These are phyloP conservation scores for Rotaria socialis DNA, from an alignment of 2,888 invertebrate species.

Conservation along the genomic window DNA sequence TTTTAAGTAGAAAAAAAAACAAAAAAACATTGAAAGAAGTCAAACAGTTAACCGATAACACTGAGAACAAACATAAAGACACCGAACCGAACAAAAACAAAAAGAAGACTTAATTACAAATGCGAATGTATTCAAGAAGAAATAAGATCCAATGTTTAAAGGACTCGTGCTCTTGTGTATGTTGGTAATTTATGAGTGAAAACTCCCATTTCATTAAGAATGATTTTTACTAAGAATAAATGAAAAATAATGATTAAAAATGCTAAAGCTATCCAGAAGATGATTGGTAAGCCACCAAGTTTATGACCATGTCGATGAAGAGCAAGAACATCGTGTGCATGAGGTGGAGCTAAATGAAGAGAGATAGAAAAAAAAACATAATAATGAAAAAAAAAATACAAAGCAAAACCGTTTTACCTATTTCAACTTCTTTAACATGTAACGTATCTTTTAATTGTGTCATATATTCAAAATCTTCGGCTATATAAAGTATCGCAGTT, in stretches of 20 bases:
- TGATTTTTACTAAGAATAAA: slow-evolving; percentile 81
- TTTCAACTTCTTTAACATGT: slow-evolving; percentile 68
- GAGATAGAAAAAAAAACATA: neutral
- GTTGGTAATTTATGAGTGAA: slow-evolving; percentile 24
- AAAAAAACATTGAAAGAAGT: neutral
- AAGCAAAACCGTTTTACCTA: slow-evolving; percentile 61
- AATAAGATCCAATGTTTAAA: neutral
- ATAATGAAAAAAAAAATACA: neutral
- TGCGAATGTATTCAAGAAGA: neutral
- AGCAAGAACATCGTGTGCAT: slow-evolving; percentile 82
- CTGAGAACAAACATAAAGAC: neutral
- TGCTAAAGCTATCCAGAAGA: slow-evolving; percentile 85
- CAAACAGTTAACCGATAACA: slow-evolving; percentile 3
- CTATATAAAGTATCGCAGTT: slow-evolving; percentile 83
- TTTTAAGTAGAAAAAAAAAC: neutral
- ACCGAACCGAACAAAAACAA: neutral
- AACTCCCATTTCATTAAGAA: slow-evolving; percentile 55
- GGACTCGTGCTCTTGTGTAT: neutral
- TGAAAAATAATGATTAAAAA: slow-evolving; percentile 83
- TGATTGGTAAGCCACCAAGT: slow-evolving; percentile 78
- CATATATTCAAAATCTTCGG: slow-evolving; percentile 81
- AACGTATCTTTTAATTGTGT: slow-evolving; percentile 82
- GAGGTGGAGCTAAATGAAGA: slow-evolving; percentile 70
- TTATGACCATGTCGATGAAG: slow-evolving; percentile 83
- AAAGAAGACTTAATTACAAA: neutral